phyloP scores from a whole-genome alignment of 2,888 invertebrate genomes.

The Aleiodes testaceus region DNA sequence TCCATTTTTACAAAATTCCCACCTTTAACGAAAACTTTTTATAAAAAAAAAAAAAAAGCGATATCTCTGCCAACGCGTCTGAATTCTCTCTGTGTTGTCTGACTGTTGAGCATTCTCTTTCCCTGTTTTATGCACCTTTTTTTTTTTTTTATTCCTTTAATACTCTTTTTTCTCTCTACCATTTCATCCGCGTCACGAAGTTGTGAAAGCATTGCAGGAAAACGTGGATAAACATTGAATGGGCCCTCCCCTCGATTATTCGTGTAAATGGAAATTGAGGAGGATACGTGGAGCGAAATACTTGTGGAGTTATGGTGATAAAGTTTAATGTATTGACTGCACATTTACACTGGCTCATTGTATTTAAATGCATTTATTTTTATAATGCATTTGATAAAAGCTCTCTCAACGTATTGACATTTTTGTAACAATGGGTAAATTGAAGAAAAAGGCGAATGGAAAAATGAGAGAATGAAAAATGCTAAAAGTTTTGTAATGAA shows the following conservation, averaged over 20 bases:
- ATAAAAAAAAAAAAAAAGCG: slow-evolving; percentile 20
- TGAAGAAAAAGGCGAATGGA: not conserved
- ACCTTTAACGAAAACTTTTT: not conserved
- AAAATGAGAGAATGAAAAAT: slow-evolving; percentile 2
- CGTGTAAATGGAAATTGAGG: slow-evolving; percentile 35
- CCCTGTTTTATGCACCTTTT: slow-evolving; percentile 22
- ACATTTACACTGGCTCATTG: not conserved
- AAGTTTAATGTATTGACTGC: slow-evolving; percentile 27
- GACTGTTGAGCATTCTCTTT: slow-evolving; percentile 31
- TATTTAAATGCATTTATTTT: slow-evolving; percentile 3
- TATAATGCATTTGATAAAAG: too few species aligned
- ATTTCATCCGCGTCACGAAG: slow-evolving; percentile 39
- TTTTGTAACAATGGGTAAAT: too few species aligned
- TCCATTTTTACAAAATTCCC: not conserved
- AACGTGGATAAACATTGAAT: slow-evolving; percentile 17
- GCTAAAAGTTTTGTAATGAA: slow-evolving; percentile 23
- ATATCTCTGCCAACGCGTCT: slow-evolving; percentile 35
- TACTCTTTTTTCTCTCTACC: slow-evolving; percentile 11
- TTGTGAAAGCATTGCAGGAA: slow-evolving; percentile 41
- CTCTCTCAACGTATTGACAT: too few species aligned
- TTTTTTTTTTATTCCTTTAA: not conserved
- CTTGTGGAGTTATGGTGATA: slow-evolving; percentile 7
- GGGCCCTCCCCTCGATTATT: slow-evolving; percentile 21
- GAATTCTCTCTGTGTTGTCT: slow-evolving; percentile 19
- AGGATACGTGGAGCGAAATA: slow-evolving; percentile 26